Evolutionary conservation across 1,140 invertebrate genomes (phyloP).

Genomic region (Atta colombica): DNA sequence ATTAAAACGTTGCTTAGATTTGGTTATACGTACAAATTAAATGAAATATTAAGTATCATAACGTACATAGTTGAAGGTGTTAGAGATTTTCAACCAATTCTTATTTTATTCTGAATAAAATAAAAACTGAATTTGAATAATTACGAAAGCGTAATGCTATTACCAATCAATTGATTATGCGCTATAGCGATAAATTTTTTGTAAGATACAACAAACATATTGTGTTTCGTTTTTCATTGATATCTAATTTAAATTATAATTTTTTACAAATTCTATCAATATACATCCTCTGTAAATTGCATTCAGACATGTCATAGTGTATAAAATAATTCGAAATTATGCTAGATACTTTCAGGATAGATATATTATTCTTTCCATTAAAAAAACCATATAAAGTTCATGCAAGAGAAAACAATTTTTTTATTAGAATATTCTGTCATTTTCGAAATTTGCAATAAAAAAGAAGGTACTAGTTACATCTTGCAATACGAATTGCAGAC

Average conservation of each 20-base stretch:
- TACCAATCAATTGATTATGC: neutral
- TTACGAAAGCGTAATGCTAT: neutral
- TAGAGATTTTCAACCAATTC: no score
- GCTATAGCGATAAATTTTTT: neutral
- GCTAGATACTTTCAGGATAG: neutral
- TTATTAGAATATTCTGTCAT: neutral
- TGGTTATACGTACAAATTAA: no score
- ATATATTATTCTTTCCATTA: neutral
- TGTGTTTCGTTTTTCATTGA: neutral
- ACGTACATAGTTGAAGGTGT: no score
- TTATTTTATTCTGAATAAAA: neutral
- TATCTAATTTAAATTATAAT: neutral
- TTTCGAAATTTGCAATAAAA: neutral
- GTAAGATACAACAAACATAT: neutral
- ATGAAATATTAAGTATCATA: no score
- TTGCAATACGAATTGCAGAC: conserved; percentile 11
- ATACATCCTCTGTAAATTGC: neutral
- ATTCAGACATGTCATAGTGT: neutral
- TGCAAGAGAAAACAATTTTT: neutral
- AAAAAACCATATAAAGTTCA: neutral
- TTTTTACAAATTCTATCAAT: neutral
- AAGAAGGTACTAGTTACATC: neutral
- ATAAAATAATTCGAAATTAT: neutral
- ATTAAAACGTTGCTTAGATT: no score
- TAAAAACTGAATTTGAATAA: neutral